A percentile compares a stretch with the other conserved stretches of the same genome.
Conservation (phyloP, 2,113 vertebrate genomes). For the Xenopus laevis region DNA sequence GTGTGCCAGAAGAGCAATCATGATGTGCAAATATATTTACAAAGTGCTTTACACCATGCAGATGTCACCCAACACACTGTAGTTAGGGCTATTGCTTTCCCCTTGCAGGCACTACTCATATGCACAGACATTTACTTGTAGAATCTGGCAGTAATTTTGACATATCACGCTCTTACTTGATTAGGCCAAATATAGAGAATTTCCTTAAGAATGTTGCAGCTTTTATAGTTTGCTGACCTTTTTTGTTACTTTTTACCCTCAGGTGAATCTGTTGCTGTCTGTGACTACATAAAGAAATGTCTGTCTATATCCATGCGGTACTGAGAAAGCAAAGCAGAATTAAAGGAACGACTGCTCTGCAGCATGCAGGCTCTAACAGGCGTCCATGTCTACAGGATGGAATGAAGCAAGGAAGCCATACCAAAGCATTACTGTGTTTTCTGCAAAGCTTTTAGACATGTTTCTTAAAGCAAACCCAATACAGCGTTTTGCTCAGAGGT, state of each 20-base stretch:
- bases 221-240: too few relatives aligned
- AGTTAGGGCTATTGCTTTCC: too few relatives aligned
- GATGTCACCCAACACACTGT: too few relatives aligned
- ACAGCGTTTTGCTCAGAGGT: neutral
- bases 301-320: neutral
- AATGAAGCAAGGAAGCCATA: neutral
- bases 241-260: constrained; percentile 41
- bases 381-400: constrained; percentile 7
- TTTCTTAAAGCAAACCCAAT: neutral
- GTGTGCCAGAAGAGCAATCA: neutral
- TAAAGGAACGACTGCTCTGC: neutral
- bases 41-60: too few relatives aligned
- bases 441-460: neutral
- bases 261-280: constrained; percentile 87
- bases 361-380: neutral
- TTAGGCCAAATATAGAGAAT: too few relatives aligned
- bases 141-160: too few relatives aligned
- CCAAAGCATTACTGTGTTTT: constrained; percentile 18
- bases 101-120: too few relatives aligned
- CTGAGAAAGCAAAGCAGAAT: neutral
- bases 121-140: too few relatives aligned
- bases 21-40: constrained; percentile 10
- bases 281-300: constrained; percentile 68
- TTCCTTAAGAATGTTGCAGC: too few relatives aligned
- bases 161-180: too few relatives aligned